Evolutionary conservation across 2,797 vertebrate species (phyloP), one percentile per base, ranked within the genome.

Genomic region (Sebastolobus altivelis): DNA sequence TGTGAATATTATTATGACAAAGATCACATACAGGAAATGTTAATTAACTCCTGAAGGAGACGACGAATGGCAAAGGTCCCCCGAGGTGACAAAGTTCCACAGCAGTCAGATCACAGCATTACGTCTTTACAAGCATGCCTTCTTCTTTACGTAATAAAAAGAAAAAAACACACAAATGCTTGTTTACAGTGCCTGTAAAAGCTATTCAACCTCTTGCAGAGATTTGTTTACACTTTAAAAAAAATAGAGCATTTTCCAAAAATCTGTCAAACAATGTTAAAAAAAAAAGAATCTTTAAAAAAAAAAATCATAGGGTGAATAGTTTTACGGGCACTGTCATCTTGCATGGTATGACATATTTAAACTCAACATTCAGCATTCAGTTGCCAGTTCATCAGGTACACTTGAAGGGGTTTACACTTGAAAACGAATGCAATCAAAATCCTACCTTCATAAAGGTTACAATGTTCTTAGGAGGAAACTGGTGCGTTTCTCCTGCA

Each of bases 1-100:
- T 46, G 27, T 49, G 22, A 62, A 59, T 52, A 56, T 65, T 52
- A 71, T 33, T 56, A 68, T 29, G 68, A 80, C 56, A 81, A 61
- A 74, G 29, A 82, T 49, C 18, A 33, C 38, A 79, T 52, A 49
- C 3, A 49, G 60, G 38, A 77, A 81, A 84, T 67, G 71, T 68
- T 83, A 77, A 83, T 77, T 43, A 74, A 80, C 61, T 65, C 67
- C 62, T 60, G 20, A 67, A 81, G 52, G 71, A 80, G 54, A 68
- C 3, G 2, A 33, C 63, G 58, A 90, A 88, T 75, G 72, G 60
- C 72, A 87, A 56, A 25, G 22, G 27, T 75, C 31, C 43, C 73
- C 75, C 49, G 56, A 80, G 38, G 74, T 66, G 61, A 79, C 22
- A 60, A 4, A 46, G 13, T 81, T 67, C 61, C 61, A 69, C 54